These are phyloP conservation scores for Tauraco erythrolophus DNA, from an alignment of 2,113 vertebrate genomes.

Conservation along the genomic window DNA sequence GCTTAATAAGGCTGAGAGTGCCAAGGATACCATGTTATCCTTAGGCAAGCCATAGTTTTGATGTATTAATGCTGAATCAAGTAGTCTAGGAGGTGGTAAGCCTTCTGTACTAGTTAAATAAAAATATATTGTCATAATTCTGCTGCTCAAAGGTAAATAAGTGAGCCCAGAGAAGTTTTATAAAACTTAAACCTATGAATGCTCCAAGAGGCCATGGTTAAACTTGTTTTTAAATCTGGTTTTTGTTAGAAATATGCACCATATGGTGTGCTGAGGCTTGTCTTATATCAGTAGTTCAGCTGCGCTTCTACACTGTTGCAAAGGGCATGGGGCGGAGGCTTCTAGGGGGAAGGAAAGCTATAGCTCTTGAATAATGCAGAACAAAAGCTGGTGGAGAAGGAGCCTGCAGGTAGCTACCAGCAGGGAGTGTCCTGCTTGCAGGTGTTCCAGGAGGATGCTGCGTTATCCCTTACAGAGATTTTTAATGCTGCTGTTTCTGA, in stretches of 20 bases:
- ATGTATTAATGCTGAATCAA: not conserved
- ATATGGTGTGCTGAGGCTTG: not conserved
- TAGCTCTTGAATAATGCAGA: not conserved
- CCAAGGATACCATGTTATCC: not conserved
- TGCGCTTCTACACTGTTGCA: not conserved
- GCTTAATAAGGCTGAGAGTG: not conserved
- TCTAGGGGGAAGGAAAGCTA: not conserved
- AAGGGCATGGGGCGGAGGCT: not conserved
- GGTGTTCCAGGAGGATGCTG: not conserved
- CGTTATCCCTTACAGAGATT: accelerated
- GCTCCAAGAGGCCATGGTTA: not conserved
- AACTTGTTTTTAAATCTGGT: not conserved
- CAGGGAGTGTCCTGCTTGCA: not conserved
- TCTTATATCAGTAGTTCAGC: not conserved
- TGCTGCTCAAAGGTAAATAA: not conserved
- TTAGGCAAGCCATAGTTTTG: not conserved
- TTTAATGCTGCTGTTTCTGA: not conserved
- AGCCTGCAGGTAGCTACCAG: not conserved
- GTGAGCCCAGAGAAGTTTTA: not conserved
- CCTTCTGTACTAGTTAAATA: not conserved
- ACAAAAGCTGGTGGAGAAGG: not conserved
- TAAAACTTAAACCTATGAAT: not conserved
- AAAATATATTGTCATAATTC: not conserved
- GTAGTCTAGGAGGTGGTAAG: not conserved
- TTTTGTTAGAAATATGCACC: not conserved